A percentile compares a stretch with the other conserved stretches of the same genome.
Conservation (phyloP, 1,140 invertebrate species). For the Atta texana region DNA sequence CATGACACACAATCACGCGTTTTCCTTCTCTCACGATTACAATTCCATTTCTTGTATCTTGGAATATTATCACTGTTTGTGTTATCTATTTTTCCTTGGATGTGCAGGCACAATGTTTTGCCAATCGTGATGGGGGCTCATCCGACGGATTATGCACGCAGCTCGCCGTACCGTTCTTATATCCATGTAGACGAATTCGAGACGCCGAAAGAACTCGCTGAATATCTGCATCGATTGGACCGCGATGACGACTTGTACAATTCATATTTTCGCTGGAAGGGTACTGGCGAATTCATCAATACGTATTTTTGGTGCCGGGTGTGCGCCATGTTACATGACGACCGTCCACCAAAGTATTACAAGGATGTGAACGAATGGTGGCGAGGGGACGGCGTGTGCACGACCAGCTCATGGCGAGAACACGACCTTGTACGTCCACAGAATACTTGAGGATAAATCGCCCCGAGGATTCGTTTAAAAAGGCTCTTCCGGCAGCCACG, state of each 20-base stretch:
- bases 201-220: slow-evolving; percentile 93
- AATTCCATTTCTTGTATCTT: slow-evolving; percentile 31
- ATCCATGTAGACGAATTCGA: slow-evolving; percentile 98
- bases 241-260: slow-evolving; percentile 95
- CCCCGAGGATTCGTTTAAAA: background rate
- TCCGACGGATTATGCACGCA: slow-evolving; percentile 94
- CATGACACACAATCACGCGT: no score
- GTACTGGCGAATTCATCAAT: slow-evolving; percentile 97
- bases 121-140: slow-evolving; percentile 98
- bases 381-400: slow-evolving; percentile 91
- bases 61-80: background rate
- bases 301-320: slow-evolving; percentile 98
- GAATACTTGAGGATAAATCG: slow-evolving; percentile 68
- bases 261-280: slow-evolving; percentile 96
- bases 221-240: slow-evolving; percentile 94
- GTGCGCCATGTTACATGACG: slow-evolving; percentile 95
- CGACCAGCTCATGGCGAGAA: slow-evolving; percentile 89
- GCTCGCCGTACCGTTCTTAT: slow-evolving; percentile 95
- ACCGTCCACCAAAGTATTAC: slow-evolving; percentile 89
- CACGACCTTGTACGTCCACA: slow-evolving; percentile 66
- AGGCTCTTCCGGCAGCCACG: slow-evolving; percentile 36
- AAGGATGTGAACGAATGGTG: slow-evolving; percentile 95
- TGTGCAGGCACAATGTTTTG: slow-evolving; percentile 93
- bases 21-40: background rate
- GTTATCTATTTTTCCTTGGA: slow-evolving; percentile 16